phyloP scores from a whole-genome alignment of 2,797 vertebrate genomes.

The Leucoraja ocellata region DNA sequence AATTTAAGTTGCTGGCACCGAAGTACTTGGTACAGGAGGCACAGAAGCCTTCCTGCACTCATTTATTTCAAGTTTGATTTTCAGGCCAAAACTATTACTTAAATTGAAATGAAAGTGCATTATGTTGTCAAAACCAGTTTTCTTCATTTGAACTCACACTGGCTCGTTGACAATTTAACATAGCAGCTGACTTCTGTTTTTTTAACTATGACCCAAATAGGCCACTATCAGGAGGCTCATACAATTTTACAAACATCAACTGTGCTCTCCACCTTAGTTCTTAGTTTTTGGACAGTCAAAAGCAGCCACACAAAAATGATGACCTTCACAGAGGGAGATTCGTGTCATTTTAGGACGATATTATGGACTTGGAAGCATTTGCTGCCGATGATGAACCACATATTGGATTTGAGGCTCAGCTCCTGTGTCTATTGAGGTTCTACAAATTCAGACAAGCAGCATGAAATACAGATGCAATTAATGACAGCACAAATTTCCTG shows the following conservation, averaged over 20 bases:
- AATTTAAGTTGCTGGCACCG: background rate
- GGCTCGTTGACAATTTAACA: background rate
- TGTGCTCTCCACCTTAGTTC: background rate
- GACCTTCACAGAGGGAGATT: background rate
- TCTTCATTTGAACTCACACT: background rate
- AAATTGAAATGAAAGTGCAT: background rate
- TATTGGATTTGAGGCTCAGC: background rate
- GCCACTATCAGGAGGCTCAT: background rate
- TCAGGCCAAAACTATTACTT: background rate
- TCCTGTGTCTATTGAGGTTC: background rate
- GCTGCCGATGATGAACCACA: background rate
- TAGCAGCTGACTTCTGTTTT: background rate
- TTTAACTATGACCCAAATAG: background rate
- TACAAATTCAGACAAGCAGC: background rate
- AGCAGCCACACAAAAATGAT: background rate
- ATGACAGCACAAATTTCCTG: too few relatives aligned
- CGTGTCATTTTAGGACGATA: background rate
- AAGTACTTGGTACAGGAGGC: background rate
- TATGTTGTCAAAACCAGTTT: conserved; percentile 4
- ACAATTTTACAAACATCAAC: background rate
- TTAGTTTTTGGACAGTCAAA: background rate
- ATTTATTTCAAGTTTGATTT: background rate
- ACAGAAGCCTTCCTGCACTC: background rate
- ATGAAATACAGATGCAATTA: too few relatives aligned
- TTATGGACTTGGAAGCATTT: background rate